These are phyloP conservation scores for Tenthredo livida DNA, from an alignment of 2,888 invertebrate genomes.

Conservation along the genomic window DNA sequence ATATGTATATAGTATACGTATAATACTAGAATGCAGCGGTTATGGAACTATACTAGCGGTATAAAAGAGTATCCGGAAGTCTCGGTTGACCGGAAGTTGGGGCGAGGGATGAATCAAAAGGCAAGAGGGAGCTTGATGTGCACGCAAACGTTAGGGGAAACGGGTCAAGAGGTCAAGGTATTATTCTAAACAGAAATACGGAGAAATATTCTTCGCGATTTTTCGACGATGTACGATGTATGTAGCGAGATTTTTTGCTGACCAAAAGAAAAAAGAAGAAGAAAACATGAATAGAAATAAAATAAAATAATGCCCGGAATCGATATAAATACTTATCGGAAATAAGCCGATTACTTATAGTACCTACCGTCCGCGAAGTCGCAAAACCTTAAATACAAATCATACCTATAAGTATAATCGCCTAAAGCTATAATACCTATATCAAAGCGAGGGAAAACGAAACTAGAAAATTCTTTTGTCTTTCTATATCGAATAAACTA, in stretches of 20 bases:
- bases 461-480: neutral
- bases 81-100: constrained; percentile 48
- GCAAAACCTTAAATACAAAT: neutral
- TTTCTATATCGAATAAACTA: neutral
- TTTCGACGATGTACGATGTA: neutral
- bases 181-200: neutral
- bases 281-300: neutral
- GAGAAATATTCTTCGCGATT: neutral
- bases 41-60: neutral
- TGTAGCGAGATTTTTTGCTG: neutral
- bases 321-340: neutral
- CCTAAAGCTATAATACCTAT: neutral
- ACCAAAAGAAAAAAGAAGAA: neutral
- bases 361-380: neutral
- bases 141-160: neutral
- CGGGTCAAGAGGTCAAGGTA: constrained; percentile 53
- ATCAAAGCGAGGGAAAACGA: neutral
- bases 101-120: constrained; percentile 44
- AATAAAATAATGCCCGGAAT: neutral
- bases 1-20: neutral
- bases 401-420: neutral
- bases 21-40: neutral
- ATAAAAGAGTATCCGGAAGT: constrained; percentile 42
- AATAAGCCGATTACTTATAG: constrained; percentile 18
- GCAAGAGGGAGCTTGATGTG: constrained; percentile 6